A percentile compares a stretch with the other conserved stretches of the same genome.
These are phyloP conservation scores for Rattus rattus DNA, from an alignment of 2,113 vertebrate genomes.

Conservation along the genomic window DNA sequence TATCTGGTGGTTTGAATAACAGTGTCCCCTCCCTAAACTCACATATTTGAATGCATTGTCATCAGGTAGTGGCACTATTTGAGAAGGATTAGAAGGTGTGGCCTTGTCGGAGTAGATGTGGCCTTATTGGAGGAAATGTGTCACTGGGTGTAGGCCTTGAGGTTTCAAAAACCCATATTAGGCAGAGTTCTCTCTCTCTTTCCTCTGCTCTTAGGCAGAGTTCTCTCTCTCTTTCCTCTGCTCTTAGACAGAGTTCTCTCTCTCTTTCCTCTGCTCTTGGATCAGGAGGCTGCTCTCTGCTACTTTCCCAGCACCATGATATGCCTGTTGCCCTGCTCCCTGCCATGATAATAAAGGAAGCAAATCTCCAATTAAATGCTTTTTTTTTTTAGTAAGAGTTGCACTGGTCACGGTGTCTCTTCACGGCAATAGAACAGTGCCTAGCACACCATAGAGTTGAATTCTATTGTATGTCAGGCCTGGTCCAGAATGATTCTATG, in stretches of 20 bases:
- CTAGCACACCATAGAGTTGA: background rate
- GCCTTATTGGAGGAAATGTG: background rate
- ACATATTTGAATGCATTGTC: background rate
- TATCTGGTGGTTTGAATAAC: background rate
- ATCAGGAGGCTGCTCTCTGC: background rate
- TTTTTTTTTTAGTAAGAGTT: background rate
- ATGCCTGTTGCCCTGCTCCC: background rate
- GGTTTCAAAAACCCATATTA: background rate
- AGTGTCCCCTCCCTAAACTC: background rate
- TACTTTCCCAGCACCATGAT: background rate
- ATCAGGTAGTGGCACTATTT: background rate
- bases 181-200: background rate
- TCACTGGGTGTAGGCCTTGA: background rate
- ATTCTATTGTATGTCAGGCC: background rate
- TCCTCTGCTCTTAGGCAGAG: no score
- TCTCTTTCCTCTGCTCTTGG: background rate
- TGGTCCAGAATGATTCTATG: background rate
- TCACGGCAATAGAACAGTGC: background rate
- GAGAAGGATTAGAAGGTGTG: background rate
- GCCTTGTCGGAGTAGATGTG: background rate
- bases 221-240: background rate
- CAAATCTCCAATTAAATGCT: background rate
- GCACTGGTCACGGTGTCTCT: background rate
- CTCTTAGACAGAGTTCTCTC: background rate
- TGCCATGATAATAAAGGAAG: background rate